A percentile compares a stretch with the other conserved stretches of the same genome.
Evolutionary conservation across 1,140 invertebrate species (phyloP).

Genomic region (Pseudomyrmex gracilis): DNA sequence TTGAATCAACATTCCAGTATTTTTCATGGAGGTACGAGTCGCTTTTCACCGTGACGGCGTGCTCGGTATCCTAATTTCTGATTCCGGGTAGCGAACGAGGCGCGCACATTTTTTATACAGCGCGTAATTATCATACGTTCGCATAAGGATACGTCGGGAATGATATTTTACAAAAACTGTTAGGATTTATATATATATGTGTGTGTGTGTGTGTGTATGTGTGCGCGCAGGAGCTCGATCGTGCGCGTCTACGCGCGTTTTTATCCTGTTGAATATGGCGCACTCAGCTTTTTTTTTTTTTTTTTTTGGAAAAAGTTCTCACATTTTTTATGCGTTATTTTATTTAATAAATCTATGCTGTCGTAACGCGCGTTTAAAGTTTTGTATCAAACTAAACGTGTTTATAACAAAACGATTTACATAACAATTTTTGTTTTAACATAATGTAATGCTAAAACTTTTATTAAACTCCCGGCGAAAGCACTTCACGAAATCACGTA

Average conservation of each 20-base stretch:
- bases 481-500: background rate
- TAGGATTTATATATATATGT: slow-evolving; percentile 39
- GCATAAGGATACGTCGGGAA: slow-evolving; percentile 37
- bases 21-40: slow-evolving; percentile 59
- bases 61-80: slow-evolving; percentile 59
- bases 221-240: slow-evolving; percentile 14
- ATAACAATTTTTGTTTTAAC: background rate
- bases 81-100: slow-evolving; percentile 54
- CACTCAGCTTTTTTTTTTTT: background rate
- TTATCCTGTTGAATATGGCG: slow-evolving; percentile 32
- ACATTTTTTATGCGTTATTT: slow-evolving; percentile 13
- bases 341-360: slow-evolving; percentile 3
- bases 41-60: slow-evolving; percentile 56
- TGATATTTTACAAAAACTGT: slow-evolving; percentile 58
- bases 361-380: background rate
- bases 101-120: slow-evolving; percentile 59
- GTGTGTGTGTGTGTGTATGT: no score
- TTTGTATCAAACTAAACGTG: background rate
- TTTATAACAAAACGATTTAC: background rate
- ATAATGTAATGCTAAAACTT: background rate
- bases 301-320: background rate
- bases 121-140: slow-evolving; percentile 55
- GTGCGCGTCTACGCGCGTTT: slow-evolving; percentile 19
- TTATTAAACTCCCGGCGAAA: slow-evolving; percentile 7
- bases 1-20: slow-evolving; percentile 62